Evolutionary conservation across 2,113 vertebrate species (phyloP), one percentile per base, ranked within the genome.

Genomic region (Motacilla alba): DNA sequence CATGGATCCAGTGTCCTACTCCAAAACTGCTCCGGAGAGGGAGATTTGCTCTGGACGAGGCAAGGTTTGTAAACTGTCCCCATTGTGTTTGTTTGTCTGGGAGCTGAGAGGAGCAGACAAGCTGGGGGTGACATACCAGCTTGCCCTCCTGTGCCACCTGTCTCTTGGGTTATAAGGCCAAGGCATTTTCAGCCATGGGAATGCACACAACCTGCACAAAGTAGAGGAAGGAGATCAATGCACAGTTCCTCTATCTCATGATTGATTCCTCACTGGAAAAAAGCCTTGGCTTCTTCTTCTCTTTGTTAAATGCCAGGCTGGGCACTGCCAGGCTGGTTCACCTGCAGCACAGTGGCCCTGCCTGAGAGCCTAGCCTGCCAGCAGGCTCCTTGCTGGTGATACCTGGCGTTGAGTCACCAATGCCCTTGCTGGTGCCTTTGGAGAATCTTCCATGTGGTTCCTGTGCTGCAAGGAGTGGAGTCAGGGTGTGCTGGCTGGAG

Each of bases 61-160:
- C 8, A 24, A 17, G 33, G 47, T 67, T 55, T 64, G n/a, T 86
- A 55, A 79, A 12, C 20, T 47, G 15, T 52, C 9, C 23, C 43
- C 2, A 1, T 11, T 56, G 30, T 8, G 0, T 50, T 47, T 62
- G 58, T 30, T 67, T 63, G 67, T 19, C 30, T 18, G 58, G 70
- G 30, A 20, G 28, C 46, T 43, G 43, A 44, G 52, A 15, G n/a
- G 28, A 53, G 16, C 37, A 37, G 58, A 9, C 41, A 18, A 18
- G 11, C 3, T 0, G 0, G 13, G 9, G 6, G 2, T 58, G 66
- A 16, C 47, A 63, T 26, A 20, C 11, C 0, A 2, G 19, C 9
- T 12, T 79, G 13, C 15, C 9, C 2, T 75, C 72, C 23, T 8
- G 0, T 46, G n/a, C n/a, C 0, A 2, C n/a, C 14, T 37, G 8